Conservation (phyloP, 2,888 invertebrate genomes). For the Synergus itoensis region DNA sequence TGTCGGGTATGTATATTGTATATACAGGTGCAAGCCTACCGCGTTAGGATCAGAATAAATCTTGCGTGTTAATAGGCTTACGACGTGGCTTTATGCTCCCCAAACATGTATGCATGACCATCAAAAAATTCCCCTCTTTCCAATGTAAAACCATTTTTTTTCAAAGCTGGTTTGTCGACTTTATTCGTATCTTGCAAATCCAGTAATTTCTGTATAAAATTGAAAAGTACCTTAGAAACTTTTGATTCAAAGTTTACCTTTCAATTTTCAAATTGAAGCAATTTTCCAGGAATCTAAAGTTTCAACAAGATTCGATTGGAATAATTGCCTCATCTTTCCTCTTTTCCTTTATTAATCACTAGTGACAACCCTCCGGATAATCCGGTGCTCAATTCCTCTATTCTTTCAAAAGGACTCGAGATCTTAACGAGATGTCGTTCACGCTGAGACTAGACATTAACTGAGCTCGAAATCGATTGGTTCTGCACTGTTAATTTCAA, state of each 20-base stretch:
- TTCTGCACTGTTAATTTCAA: slow-evolving; percentile 24
- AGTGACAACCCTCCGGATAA: slow-evolving; percentile 15
- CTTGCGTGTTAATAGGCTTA: slow-evolving; percentile 32
- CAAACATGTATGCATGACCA: slow-evolving; percentile 2
- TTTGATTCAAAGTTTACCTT: neutral
- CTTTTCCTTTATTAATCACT: slow-evolving; percentile 11
- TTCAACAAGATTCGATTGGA: neutral
- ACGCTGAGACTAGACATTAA: slow-evolving; percentile 19
- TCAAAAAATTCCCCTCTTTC: neutral
- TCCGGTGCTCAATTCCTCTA: neutral
- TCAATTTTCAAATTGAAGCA: neutral
- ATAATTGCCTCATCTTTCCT: neutral
- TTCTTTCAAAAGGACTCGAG: neutral
- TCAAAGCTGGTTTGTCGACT: neutral
- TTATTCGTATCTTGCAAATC: neutral
- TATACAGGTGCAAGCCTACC: slow-evolving; percentile 43
- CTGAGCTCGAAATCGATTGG: slow-evolving; percentile 7
- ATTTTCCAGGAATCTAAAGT: neutral
- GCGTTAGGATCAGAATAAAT: slow-evolving; percentile 27
- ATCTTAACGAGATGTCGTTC: slow-evolving; percentile 35
- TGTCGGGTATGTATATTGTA: neutral
- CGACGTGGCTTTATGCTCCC: slow-evolving; percentile 26
- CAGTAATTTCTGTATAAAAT: neutral
- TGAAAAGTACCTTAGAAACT: no score
- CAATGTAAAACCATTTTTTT: neutral